These are phyloP conservation scores for Petrocephalus zakoni DNA, from an alignment of 2,113 vertebrate species.

Conservation along the genomic window DNA sequence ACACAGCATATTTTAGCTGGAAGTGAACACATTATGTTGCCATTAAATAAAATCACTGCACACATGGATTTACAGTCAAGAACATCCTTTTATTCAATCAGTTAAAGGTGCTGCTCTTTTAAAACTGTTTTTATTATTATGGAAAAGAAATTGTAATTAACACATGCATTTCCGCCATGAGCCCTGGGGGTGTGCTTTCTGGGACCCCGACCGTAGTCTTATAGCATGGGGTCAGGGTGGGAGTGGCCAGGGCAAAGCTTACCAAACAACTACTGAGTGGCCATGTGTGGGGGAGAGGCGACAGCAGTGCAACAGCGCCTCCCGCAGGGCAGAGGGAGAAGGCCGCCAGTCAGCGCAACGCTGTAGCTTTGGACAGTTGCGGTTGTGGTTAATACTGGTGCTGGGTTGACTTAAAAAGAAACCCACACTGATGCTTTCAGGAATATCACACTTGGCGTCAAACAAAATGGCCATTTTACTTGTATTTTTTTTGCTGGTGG, in stretches of 20 bases:
- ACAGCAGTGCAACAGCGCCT: neutral
- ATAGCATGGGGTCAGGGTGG: conserved; percentile 10
- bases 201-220: conserved; percentile 25
- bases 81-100: conserved; percentile 84
- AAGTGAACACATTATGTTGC: neutral
- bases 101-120: conserved; percentile 72
- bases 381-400: conserved; percentile 52
- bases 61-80: conserved; percentile 62
- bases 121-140: conserved; percentile 75
- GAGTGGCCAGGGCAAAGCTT: conserved; percentile 36
- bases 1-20: neutral
- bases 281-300: conserved; percentile 18
- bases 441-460: conserved; percentile 25
- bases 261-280: conserved; percentile 33
- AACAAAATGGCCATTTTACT: conserved; percentile 23
- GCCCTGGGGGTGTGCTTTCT: conserved; percentile 58
- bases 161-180: conserved; percentile 77
- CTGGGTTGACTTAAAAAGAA: conserved; percentile 42
- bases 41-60: conserved; percentile 28
- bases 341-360: neutral
- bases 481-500: conserved; percentile 47
- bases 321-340: neutral
- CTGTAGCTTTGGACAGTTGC: conserved; percentile 53
- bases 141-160: conserved; percentile 81
- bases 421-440: conserved; percentile 26